phyloP scores from a whole-genome alignment of 2,797 vertebrate species.

The Scomberomorus guttatus region DNA sequence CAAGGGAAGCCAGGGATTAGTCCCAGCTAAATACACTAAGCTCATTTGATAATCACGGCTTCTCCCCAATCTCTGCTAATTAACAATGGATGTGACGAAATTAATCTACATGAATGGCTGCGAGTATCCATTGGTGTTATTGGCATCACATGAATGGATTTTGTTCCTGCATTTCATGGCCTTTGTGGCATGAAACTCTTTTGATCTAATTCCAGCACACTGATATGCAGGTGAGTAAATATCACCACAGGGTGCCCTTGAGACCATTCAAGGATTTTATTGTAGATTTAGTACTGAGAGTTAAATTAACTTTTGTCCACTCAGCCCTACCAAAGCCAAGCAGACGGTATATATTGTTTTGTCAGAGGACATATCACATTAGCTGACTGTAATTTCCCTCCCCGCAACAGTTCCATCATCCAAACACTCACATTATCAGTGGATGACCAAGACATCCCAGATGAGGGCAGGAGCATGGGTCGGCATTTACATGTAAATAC shows the following conservation, averaged over 20 bases:
- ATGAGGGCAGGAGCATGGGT: background rate
- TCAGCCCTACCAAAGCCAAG: background rate
- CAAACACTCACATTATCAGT: background rate
- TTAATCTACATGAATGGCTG: constrained; percentile 70
- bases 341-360: background rate
- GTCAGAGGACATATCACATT: background rate
- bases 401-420: background rate
- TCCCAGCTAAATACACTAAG: constrained; percentile 76
- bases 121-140: constrained; percentile 51
- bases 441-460: background rate
- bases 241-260: constrained; percentile 7
- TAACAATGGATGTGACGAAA: constrained; percentile 75
- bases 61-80: constrained; percentile 76
- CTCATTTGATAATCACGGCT: constrained; percentile 79
- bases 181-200: constrained; percentile 44
- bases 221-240: constrained; percentile 44
- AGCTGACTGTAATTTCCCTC: background rate
- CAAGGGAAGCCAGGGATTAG: constrained; percentile 79
- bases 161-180: constrained; percentile 44
- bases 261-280: constrained; percentile 21
- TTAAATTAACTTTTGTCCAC: constrained; percentile 9
- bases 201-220: constrained; percentile 35
- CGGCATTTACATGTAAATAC: too few species aligned
- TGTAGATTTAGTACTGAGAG: background rate
- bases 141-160: constrained; percentile 48